Base-by-base conservation (phyloP, 2,888 invertebrate species). In the Hipparchia semele region DNA sequence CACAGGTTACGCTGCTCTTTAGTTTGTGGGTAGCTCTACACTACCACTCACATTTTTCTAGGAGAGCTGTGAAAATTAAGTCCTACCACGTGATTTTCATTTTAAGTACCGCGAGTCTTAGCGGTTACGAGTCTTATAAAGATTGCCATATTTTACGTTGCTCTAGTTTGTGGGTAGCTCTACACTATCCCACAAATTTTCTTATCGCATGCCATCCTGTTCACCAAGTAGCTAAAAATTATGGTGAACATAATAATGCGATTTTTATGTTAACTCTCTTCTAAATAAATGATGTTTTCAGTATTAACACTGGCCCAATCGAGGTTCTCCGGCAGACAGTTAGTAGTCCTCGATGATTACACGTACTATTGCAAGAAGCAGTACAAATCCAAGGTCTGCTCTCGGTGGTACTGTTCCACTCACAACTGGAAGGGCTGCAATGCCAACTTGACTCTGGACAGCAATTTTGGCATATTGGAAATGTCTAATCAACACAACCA, bases 331-430 rank as follows among this genome's bases (percentile, higher is more conserved):
- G 92, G 91, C 46, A 90, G 86, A 73, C 86, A 88, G 45, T 80
- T 91, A 12, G 86, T 91, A 0, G 87, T 92, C 82, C 86, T 83
- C 78, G 86, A 89, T 60, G 86, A 90, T 73, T 92, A 91, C 78
- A 91, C 92, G 0, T 92, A 91, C 77, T 91, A 90, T 80, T 90
- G 89, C 80, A 91, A 91, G 82, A 87, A 85, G 72, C 86, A 87
- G 76, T 88, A 86, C 80, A 90, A 89, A 81, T 88, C 82, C 76
- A 88, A 85, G 0, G 87, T 86, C 59, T 80, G 83, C 73, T 89
- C 86, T 71, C 85, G 87, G 71, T 92, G 92, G 92, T 88, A 90
- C 74, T 92, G 92, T 72, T 92, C 92, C 0, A 91, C 92, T 0
- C 90, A 92, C 76, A 90, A 90, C 80, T 88, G 87, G 76, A 86